Evolutionary conservation across 2,797 vertebrate species (phyloP), one percentile per base, ranked within the genome.

Genomic region (Gobio occitaniae): DNA sequence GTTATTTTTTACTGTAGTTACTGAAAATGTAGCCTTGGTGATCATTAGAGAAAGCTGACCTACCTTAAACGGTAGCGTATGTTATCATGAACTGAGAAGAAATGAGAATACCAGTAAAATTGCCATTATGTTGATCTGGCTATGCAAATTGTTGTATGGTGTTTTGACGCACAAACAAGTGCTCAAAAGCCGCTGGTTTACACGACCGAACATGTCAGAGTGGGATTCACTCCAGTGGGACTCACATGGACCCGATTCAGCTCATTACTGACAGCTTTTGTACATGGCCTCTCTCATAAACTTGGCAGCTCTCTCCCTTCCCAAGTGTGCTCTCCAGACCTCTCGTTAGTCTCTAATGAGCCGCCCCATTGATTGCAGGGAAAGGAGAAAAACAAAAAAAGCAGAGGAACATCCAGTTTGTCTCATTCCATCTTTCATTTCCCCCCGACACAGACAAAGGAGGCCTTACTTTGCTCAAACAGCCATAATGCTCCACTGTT

Each of bases 291-390:
- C 83, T 32, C 80, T 83, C 44, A 50, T 74, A 78, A 75, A 48
- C 59, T 79, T 84, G 85, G 86, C 82, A 81, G 74, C 79, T 38
- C 59, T 9, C 25, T 63, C 21, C 15, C 54, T 81, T 15, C 77
- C 29, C 71, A 19, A 74, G 25, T 61, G 56, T 65, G 75, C 75
- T 77, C 82, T 77, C 72, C 81, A 84, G 78, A 76, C 63, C 78
- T 75, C 76, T 84, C 36, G 54, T 87, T 87, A 71, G 41, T 63
- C 54, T 69, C 77, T 90, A 87, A 89, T 88, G 88, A 86, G 81
- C 56, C 56, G 13, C 36, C 52, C 65, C 11, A 48, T 84, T 83
- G 83, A 87, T 86, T 86, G 61, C 74, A 78, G 82, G 36, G 36
- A 78, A 68, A 44, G 15, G 50, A 36, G 25, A 52, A 29, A 65